Conservation (phyloP, 2,888 invertebrate species). For the Papilio gigon region DNA sequence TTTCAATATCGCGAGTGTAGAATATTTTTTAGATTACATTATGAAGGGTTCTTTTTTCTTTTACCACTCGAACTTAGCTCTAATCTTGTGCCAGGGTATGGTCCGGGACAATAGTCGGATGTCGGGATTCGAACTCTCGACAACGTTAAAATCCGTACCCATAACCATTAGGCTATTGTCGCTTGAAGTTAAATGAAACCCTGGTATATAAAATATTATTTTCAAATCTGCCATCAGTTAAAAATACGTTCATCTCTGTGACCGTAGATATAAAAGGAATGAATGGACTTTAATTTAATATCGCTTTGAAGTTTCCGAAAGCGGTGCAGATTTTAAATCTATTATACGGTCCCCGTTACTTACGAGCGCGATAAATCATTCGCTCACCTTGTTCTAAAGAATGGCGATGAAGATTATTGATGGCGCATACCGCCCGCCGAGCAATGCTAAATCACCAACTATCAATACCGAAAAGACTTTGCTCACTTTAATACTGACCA, state of each 20-base stretch:
- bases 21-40: too few species aligned
- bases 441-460: slow-evolving; percentile 16
- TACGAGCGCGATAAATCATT: slow-evolving; percentile 30
- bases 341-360: slow-evolving; percentile 33
- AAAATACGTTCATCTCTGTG: slow-evolving; percentile 3
- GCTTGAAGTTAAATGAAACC: too few species aligned
- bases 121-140: too few species aligned
- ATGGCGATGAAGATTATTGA: slow-evolving; percentile 28
- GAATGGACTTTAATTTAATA: slow-evolving; percentile 21
- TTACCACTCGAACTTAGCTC: too few species aligned
- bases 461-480: slow-evolving; percentile 16
- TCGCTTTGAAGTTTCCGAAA: slow-evolving; percentile 29
- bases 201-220: not conserved
- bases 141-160: too few species aligned
- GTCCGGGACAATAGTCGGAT: too few species aligned
- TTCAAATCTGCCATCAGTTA: not conserved
- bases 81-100: too few species aligned
- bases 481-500: not conserved
- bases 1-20: too few species aligned
- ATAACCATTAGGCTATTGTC: too few species aligned
- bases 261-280: slow-evolving; percentile 3
- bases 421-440: not conserved
- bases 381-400: slow-evolving; percentile 22
- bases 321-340: slow-evolving; percentile 36
- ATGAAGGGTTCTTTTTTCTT: too few species aligned